Percentiles rank a stretch among this genome's conserved stretches.
phyloP scores from a whole-genome alignment of 23 tunicate species.

The Ciona savignyi region DNA sequence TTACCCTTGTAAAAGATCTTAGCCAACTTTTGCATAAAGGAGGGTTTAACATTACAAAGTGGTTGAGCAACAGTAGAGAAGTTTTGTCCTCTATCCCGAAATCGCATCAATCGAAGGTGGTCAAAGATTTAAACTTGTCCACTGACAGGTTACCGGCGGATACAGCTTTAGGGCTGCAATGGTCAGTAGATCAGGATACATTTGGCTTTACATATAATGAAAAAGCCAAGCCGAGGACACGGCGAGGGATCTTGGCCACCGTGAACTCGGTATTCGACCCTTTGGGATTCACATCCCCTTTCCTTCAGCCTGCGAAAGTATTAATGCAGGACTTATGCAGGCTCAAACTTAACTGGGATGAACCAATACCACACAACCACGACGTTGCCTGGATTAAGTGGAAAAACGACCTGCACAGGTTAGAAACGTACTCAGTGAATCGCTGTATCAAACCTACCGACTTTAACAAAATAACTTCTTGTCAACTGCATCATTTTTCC shows the following conservation, averaged over 20 bases:
- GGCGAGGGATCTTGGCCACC: too few relatives aligned
- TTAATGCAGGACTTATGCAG: slow-evolving; percentile 27
- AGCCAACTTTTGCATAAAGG: slow-evolving; percentile 2
- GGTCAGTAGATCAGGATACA: slow-evolving; percentile 39
- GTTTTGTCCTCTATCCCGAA: slow-evolving; percentile 13
- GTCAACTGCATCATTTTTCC: slow-evolving; percentile 32
- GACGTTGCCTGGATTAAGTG: slow-evolving; percentile 5
- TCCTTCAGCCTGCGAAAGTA: slow-evolving; percentile 28
- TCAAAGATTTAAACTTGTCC: not conserved
- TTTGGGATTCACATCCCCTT: slow-evolving; percentile 30
- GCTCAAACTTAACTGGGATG: slow-evolving; percentile 21
- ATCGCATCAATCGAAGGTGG: slow-evolving; percentile 27
- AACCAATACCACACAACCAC: slow-evolving; percentile 4
- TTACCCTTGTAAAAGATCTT: slow-evolving; percentile 18
- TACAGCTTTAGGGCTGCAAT: slow-evolving; percentile 32
- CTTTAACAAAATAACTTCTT: slow-evolving; percentile 4
- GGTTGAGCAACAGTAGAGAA: slow-evolving; percentile 28
- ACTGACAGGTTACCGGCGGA: slow-evolving; percentile 26
- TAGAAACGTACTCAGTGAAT: slow-evolving; percentile 9
- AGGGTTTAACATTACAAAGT: slow-evolving; percentile 39
- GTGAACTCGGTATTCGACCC: slow-evolving; percentile 32
- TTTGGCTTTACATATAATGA: slow-evolving; percentile 24
- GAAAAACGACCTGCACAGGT: slow-evolving; percentile 1
- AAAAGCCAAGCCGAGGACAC: too few relatives aligned
- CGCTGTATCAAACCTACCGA: slow-evolving; percentile 25